phyloP scores from a whole-genome alignment of 2,888 invertebrate species.

The Parnassius mnemosyne region DNA sequence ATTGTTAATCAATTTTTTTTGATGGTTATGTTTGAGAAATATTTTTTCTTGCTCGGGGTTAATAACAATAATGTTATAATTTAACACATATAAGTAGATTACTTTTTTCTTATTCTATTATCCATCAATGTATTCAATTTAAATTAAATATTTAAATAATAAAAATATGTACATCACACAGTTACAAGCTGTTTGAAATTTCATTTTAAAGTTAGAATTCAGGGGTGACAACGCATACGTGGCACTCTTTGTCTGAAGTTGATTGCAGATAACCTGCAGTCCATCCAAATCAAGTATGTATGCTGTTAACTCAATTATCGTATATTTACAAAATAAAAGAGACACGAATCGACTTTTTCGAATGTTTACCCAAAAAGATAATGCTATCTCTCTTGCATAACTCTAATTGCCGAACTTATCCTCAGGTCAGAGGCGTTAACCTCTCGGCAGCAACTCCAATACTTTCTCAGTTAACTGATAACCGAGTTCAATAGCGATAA shows the following conservation, averaged over 20 bases:
- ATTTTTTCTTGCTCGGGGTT: too few relatives aligned
- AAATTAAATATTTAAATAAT: too few relatives aligned
- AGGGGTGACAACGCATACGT: too few relatives aligned
- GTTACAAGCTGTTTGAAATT: neutral
- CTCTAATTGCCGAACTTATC: conserved; percentile 21
- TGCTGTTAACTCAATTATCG: too few relatives aligned
- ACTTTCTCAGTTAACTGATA: conserved; percentile 33
- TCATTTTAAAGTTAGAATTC: neutral
- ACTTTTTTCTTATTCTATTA: too few relatives aligned
- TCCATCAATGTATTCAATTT: too few relatives aligned
- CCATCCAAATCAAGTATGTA: neutral
- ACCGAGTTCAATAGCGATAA: conserved; percentile 39
- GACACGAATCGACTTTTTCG: neutral
- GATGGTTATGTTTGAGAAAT: too few relatives aligned
- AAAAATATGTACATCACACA: too few relatives aligned
- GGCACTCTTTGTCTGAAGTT: too few relatives aligned
- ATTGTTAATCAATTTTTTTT: too few relatives aligned
- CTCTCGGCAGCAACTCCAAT: conserved; percentile 19
- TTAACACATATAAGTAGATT: too few relatives aligned
- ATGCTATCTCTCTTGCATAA: conserved; percentile 19
- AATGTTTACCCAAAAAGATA: conserved; percentile 18
- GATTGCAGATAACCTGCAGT: neutral
- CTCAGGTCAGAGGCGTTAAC: conserved; percentile 26
- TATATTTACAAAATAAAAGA: neutral
- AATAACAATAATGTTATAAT: too few relatives aligned